Percentiles rank a stretch among this genome's conserved stretches.
Conservation (phyloP, 2,797 vertebrate genomes). For the Eulemur rubriventer region DNA sequence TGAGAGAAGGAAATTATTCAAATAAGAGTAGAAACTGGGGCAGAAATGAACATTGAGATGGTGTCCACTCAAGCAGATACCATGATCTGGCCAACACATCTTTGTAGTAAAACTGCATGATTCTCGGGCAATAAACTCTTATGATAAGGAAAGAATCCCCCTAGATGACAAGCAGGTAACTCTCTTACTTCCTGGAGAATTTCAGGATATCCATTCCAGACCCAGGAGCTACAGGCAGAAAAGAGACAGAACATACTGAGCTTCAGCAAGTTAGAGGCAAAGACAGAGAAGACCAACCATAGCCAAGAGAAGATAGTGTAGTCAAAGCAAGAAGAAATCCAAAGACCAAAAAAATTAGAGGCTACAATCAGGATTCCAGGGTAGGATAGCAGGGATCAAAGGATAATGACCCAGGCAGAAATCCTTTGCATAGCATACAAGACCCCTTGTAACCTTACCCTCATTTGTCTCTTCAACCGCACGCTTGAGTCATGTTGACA, state of each 20-base stretch:
- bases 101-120: not conserved
- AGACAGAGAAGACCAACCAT: not conserved
- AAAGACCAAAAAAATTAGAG: not conserved
- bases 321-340: not conserved
- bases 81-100: not conserved
- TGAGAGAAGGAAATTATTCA: conserved; percentile 15
- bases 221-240: not conserved
- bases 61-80: not conserved
- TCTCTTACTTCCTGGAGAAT: not conserved
- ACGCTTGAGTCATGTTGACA: not conserved
- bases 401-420: not conserved
- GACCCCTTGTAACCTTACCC: not conserved
- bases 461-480: not conserved
- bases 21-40: not conserved
- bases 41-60: not conserved
- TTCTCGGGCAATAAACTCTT: not conserved
- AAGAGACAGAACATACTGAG: not conserved
- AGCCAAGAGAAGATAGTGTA: not conserved
- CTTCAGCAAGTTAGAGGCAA: not conserved
- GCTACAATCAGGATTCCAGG: not conserved
- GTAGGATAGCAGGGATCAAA: not conserved
- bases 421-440: not conserved
- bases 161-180: not conserved
- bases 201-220: not conserved
- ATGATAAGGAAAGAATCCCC: not conserved